Evolutionary conservation across 2,113 vertebrate species (phyloP), one percentile per base, ranked within the genome.

Genomic region (Ceuthmochares aereus): DNA sequence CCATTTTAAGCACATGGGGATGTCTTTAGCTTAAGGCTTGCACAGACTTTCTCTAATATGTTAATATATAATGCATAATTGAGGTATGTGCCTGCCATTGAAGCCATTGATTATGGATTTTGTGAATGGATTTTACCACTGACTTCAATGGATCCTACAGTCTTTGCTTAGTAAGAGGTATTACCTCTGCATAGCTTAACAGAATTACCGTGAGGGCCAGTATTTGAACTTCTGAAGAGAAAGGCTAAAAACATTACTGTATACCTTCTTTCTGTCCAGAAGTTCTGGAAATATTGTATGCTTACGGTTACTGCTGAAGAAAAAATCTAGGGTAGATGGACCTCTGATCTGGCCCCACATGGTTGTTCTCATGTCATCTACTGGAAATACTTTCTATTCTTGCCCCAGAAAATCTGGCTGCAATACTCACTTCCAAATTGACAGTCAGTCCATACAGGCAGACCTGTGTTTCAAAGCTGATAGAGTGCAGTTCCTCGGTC

Each of bases 401-500:
- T 64, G 58, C 17, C 49, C 32, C 12, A n/a, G 23, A 32, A 82
- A 79, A 83, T 51, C 22, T 76, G 30, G 12, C 62, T 25, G 1
- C 1, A 84, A 56, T 76, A 95, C 97, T 92, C 84, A 99, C 99
- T 98, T 99, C 99, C 91, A 99, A 95, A 52, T 99, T 99, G 14
- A 99, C 98, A 56, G 98, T 98, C 90, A 99, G 89, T 34, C 99
- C 99, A 40, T 99, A 99, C 27, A 99, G 98, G 52, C 98, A 99
- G 94, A 99, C 98, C 81, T 98, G 98, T 7, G 99, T 99, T 98
- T 99, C 99, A 67, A 99, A 99, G 83, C 98, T 99, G 94, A 99
- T 99, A 45, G 99, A 99, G 95, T 99, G 99, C 34, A 99, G 98
- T 64, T 99, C 99, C 80, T 99, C 99, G 0, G 99, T 99, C 79